A percentile compares a stretch with the other conserved stretches of the same genome.
Evolutionary conservation across 2,113 vertebrate species (phyloP).

Genomic region (Cranoglanis bouderius): DNA sequence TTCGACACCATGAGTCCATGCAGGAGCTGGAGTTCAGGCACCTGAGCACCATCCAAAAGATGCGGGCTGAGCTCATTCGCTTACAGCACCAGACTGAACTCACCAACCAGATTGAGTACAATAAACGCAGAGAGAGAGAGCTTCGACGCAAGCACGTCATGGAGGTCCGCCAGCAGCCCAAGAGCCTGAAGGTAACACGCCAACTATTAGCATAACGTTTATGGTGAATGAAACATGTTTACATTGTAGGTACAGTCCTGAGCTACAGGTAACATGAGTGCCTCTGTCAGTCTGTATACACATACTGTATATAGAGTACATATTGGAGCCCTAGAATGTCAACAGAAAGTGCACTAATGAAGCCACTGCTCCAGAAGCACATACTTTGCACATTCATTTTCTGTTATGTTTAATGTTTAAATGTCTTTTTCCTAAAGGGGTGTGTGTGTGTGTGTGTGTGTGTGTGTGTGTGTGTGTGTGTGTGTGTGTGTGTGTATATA

Average conservation of each 20-base stretch:
- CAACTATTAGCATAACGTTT: neutral
- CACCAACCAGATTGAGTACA: slow-evolving; percentile 98
- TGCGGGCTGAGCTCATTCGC: slow-evolving; percentile 90
- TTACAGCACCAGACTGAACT: slow-evolving; percentile 98
- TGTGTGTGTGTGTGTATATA: too few relatives aligned
- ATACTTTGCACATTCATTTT: neutral
- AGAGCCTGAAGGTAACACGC: slow-evolving; percentile 90
- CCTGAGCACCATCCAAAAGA: slow-evolving; percentile 93
- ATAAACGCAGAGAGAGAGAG: slow-evolving; percentile 95
- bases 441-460: too few relatives aligned
- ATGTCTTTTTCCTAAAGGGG: too few relatives aligned
- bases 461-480: too few relatives aligned
- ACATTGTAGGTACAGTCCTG: too few relatives aligned
- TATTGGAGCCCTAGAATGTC: neutral
- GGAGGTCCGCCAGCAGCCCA: slow-evolving; percentile 98
- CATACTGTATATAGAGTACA: neutral
- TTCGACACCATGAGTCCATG: slow-evolving; percentile 98
- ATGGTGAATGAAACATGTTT: neutral
- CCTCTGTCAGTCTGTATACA: neutral
- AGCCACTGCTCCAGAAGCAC: neutral
- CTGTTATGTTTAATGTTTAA: neutral
- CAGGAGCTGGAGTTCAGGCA: slow-evolving; percentile 98
- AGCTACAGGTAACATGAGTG: neutral
- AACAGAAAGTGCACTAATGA: neutral
- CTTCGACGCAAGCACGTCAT: slow-evolving; percentile 94